phyloP scores from a whole-genome alignment of 2,888 invertebrate species.

The Drosophila meridiana region DNA sequence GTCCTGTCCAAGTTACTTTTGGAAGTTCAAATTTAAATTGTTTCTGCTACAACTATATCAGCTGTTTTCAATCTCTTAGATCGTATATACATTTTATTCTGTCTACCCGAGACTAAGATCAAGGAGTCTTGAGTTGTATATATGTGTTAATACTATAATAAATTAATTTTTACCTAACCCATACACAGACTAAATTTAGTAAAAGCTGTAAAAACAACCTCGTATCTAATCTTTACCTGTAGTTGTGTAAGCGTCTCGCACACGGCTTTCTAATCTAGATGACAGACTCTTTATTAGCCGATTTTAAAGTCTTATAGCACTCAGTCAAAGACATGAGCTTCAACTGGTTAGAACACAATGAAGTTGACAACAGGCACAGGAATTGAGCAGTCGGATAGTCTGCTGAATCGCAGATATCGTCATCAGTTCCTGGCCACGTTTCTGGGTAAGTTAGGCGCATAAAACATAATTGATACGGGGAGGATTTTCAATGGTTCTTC shows the following conservation, averaged over 20 bases:
- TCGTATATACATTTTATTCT: background rate
- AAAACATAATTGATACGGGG: too few species aligned
- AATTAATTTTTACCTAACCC: background rate
- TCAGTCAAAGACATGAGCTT: slow-evolving; percentile 24
- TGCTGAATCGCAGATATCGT: slow-evolving; percentile 57
- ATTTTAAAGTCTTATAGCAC: background rate
- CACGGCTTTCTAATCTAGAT: slow-evolving; percentile 6
- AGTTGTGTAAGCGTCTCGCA: background rate
- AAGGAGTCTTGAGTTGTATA: slow-evolving; percentile 1
- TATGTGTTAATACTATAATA: background rate
- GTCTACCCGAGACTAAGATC: background rate
- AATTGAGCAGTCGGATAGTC: slow-evolving; percentile 44
- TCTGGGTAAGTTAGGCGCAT: slow-evolving; percentile 41
- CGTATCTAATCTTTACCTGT: background rate
- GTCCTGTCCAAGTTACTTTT: too few species aligned
- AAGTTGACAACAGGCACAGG: slow-evolving; percentile 23
- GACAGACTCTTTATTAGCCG: slow-evolving; percentile 12
- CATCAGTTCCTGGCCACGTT: slow-evolving; percentile 62
- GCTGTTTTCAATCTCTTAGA: background rate
- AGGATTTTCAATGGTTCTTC: background rate
- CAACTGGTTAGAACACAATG: slow-evolving; percentile 43
- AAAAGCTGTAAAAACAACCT: background rate
- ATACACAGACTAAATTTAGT: background rate
- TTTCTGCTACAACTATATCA: background rate
- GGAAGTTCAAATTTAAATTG: background rate